Evolutionary conservation across 2,888 invertebrate species (phyloP), one percentile per base, ranked within the genome.

Genomic region (Sepiola atlantica): DNA sequence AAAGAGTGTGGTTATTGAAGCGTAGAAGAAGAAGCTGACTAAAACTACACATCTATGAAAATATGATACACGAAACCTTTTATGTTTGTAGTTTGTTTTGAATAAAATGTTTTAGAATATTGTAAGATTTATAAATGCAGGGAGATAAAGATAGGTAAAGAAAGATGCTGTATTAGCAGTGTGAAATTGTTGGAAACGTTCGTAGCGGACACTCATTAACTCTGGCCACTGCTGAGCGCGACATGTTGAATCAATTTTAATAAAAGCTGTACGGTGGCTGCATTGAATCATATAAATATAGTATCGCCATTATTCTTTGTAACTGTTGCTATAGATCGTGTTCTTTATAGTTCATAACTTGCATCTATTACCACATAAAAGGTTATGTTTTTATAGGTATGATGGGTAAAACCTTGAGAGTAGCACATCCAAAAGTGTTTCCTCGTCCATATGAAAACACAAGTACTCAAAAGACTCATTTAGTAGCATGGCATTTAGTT

Each of bases 1-100:
- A 77, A n/a, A 61, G 24, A n/a, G 77, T 77, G n/a, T 77, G 77
- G 77, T 77, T 77, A 77, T 77, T 77, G 77, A 77, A 77, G 77
- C 77, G n/a, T 77, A 14, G 1, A 77, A n/a, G 1, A 77, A 77
- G 10, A 77, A 77, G n/a, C 77, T 77, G n/a, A 77, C 77, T 77
- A 77, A 77, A 77, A 77, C 77, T 77, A 77, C n/a, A 16, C 77
- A 77, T 1, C 77, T 77, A 77, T 77, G 77, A n/a, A 32, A 32
- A 32, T 77, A n/a, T 77, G 77, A 32, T 77, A 77, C 77, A n/a
- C n/a, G n/a, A 14, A 77, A n/a, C n/a, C n/a, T 77, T 77, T 77
- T n/a, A 77, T n/a, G n/a, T 77, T n/a, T n/a, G n/a, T 77, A n/a
- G 4, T n/a, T 77, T 28, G 24, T 77, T 12, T 45, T 45, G 45